These are phyloP conservation scores for Ophiothrix spiculata DNA, from an alignment of 35 echinoderm and acorn worm species.

Conservation along the genomic window DNA sequence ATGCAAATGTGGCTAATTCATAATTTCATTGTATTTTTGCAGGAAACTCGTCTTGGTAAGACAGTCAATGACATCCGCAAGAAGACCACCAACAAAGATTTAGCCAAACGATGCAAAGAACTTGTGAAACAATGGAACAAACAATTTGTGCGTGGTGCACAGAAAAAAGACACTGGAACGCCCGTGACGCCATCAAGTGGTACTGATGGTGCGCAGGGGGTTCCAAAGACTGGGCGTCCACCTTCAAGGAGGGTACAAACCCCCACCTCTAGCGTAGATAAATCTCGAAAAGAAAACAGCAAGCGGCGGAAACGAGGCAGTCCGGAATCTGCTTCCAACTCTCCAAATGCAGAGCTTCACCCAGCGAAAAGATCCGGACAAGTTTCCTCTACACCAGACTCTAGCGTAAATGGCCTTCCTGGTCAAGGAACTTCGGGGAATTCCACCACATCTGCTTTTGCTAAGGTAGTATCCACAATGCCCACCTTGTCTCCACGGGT, in stretches of 20 bases:
- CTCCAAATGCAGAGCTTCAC: conserved; percentile 4
- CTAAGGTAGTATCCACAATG: not conserved
- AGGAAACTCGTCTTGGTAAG: conserved; percentile 82
- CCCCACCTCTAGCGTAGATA: conserved; percentile 46
- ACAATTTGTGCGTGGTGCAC: conserved; percentile 38
- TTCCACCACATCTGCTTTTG: conserved; percentile 21
- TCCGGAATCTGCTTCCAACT: not conserved
- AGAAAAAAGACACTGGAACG: not conserved
- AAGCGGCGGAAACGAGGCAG: conserved; percentile 58
- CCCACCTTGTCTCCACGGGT: not conserved
- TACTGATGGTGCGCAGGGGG: not conserved
- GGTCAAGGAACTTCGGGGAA: not conserved
- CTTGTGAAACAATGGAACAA: conserved; percentile 61
- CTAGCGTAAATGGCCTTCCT: conserved; percentile 26
- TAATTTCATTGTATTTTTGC: too few relatives aligned
- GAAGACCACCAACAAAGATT: conserved; percentile 29
- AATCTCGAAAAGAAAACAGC: conserved; percentile 57
- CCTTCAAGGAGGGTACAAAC: conserved; percentile 28
- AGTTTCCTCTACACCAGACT: not conserved
- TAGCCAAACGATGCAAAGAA: conserved; percentile 48
- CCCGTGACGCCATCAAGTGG: not conserved
- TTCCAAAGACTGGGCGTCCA: conserved; percentile 19
- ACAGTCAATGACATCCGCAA: conserved; percentile 77
- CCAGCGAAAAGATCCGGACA: not conserved
- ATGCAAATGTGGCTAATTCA: not conserved